Conservation (phyloP, 2,797 vertebrate species). For the Dicrostonyx torquatus region DNA sequence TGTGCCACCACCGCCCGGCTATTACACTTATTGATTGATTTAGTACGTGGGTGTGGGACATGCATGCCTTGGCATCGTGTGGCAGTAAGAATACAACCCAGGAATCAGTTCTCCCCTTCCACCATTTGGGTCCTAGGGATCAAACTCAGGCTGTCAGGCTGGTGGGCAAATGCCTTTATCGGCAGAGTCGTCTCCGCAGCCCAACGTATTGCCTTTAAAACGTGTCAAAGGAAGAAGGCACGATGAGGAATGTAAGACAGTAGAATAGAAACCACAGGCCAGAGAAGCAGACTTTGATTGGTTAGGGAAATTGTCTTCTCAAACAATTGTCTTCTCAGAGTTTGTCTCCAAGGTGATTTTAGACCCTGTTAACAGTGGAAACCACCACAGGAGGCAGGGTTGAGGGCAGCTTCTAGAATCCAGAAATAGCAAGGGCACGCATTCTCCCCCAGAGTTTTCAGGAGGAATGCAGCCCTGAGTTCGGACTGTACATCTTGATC, state of each 20-base stretch:
- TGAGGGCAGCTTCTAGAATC: neutral
- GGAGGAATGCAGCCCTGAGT: neutral
- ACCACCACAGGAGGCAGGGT: neutral
- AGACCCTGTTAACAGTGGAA: neutral
- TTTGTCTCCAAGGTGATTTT: neutral
- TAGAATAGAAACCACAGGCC: neutral
- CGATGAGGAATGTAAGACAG: neutral
- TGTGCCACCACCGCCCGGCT: too few species aligned
- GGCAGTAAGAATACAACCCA: neutral
- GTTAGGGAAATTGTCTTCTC: neutral
- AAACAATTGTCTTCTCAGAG: neutral
- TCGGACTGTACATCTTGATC: neutral
- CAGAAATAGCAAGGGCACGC: neutral
- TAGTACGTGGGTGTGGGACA: neutral
- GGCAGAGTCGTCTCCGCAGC: too few species aligned
- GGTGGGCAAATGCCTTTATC: neutral
- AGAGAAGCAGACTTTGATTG: neutral
- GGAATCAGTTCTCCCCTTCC: neutral
- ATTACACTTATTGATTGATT: neutral
- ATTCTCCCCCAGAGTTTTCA: neutral
- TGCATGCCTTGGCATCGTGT: neutral
- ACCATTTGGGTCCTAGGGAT: neutral
- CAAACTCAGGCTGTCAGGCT: neutral
- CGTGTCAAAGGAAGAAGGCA: neutral
- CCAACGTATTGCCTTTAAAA: neutral